Conservation (phyloP, 2,113 vertebrate genomes). For the Atherinomorus stipes region DNA sequence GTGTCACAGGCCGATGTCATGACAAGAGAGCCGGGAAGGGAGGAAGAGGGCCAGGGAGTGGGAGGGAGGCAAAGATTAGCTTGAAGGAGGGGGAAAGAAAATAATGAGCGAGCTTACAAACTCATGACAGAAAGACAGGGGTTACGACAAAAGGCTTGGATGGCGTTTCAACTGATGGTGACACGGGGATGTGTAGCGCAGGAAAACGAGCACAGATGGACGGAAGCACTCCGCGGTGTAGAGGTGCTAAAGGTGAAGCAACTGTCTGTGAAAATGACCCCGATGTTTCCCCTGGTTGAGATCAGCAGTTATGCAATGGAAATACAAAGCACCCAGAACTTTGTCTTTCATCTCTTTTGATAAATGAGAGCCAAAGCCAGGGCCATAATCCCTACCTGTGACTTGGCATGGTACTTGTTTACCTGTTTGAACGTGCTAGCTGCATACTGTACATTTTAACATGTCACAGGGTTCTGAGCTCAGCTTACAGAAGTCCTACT, state of each 20-base stretch:
- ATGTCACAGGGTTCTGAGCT: constrained; percentile 49
- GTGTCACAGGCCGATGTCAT: constrained; percentile 76
- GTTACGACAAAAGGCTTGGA: constrained; percentile 17
- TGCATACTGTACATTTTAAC: constrained; percentile 62
- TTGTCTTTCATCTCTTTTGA: constrained; percentile 37
- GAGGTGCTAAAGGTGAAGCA: constrained; percentile 64
- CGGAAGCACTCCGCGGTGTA: constrained; percentile 63
- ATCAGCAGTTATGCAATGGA: constrained; percentile 51
- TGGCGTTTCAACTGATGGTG: constrained; percentile 6
- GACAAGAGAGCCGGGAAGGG: constrained; percentile 50
- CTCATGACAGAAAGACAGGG: not conserved
- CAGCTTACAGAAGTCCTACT: constrained; percentile 45
- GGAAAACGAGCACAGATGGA: constrained; percentile 74
- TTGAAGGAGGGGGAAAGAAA: constrained; percentile 32
- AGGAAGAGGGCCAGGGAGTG: constrained; percentile 37
- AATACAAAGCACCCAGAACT: constrained; percentile 24
- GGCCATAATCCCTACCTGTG: constrained; percentile 39
- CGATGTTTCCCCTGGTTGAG: constrained; percentile 22
- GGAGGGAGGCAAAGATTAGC: constrained; percentile 49
- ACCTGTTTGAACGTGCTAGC: constrained; percentile 46
- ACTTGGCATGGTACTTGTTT: constrained; percentile 38
- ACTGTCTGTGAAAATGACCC: constrained; percentile 67
- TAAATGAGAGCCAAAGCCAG: not conserved
- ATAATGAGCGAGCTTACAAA: constrained; percentile 31
- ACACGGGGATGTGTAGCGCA: constrained; percentile 29